Evolutionary conservation across 1,140 invertebrate species (phyloP), one percentile per base, ranked within the genome.

Genomic region (Aphidius gifuensis): DNA sequence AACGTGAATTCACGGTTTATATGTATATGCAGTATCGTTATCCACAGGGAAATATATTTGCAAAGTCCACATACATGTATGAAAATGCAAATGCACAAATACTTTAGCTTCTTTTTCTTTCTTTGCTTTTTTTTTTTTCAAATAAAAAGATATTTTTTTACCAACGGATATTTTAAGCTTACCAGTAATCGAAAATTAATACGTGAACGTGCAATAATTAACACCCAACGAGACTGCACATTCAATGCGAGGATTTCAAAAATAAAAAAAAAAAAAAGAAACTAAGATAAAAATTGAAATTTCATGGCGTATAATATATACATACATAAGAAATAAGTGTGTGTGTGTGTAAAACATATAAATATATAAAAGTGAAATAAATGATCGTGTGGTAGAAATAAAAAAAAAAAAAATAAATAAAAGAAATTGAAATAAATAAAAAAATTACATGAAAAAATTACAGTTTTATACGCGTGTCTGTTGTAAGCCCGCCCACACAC

Each of bases 141-240:
- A 16, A 16, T 16, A 16, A 16, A n/a, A n/a, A n/a, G n/a, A 16
- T 16, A 16, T 32, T 32, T 4, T 32, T 32, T 32, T 32, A 3
- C 23, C 23, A 32, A 32, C 23, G 4, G 4, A 32, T 32, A 32
- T 32, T 32, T 32, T 32, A 32, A 32, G 23, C 23, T 32, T 32
- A 4, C 23, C 23, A 32, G 23, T 45, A 54, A 60, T 54, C 51
- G 59, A 23, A 45, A 54, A 61, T 39, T 61, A 61, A 61, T 61
- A 50, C 9, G 50, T 51, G 42, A 9, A 53, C 38, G 50, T 23
- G 50, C 11, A 61, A 61, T 61, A 54, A 61, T 61, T 61, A 61
- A 61, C 59, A 55, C 43, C 51, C 23, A 55, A 61, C 50, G 50
- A 54, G 59, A 6, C n/a, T 55, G 40, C 38, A 16, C 53, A 55